Conservation (phyloP, 2,888 invertebrate genomes). For the Gortyna flavago region DNA sequence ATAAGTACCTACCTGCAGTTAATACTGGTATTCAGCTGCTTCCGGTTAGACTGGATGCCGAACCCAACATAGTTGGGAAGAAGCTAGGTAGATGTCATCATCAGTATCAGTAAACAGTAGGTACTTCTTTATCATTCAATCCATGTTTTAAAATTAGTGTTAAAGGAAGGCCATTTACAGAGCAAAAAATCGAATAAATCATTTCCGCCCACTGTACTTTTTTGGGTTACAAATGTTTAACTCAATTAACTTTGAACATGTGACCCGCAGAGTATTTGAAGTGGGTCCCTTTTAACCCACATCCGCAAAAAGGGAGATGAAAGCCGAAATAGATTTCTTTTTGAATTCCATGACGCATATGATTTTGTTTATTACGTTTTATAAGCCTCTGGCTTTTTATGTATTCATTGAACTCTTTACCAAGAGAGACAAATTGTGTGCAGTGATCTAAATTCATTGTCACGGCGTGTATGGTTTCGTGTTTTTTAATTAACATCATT, state of each 20-base stretch:
- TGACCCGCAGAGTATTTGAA: constrained; percentile 27
- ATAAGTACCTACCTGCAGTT: not conserved
- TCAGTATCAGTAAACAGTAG: too few species aligned
- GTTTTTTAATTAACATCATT: not conserved
- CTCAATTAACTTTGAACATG: constrained; percentile 60
- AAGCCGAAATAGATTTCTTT: constrained; percentile 52
- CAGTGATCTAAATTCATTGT: not conserved
- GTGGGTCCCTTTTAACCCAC: constrained; percentile 43
- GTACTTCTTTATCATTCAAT: too few species aligned
- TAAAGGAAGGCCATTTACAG: not conserved
- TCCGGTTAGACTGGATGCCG: too few species aligned
- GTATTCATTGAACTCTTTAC: constrained; percentile 11
- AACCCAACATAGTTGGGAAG: too few species aligned
- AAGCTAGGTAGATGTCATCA: too few species aligned
- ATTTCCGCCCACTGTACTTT: constrained; percentile 13
- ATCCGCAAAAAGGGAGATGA: constrained; percentile 44
- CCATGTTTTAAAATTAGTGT: not conserved
- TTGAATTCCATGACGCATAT: constrained; percentile 29
- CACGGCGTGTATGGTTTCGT: not conserved
- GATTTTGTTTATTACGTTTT: constrained; percentile 40
- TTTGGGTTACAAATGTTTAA: constrained; percentile 48
- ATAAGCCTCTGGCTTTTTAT: constrained; percentile 13
- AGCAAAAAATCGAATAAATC: constrained; percentile 13
- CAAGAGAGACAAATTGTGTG: not conserved
- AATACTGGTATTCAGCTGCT: too few species aligned